Evolutionary conservation across 2,113 vertebrate genomes (phyloP).

Genomic region (Callocephalon fimbriatum): DNA sequence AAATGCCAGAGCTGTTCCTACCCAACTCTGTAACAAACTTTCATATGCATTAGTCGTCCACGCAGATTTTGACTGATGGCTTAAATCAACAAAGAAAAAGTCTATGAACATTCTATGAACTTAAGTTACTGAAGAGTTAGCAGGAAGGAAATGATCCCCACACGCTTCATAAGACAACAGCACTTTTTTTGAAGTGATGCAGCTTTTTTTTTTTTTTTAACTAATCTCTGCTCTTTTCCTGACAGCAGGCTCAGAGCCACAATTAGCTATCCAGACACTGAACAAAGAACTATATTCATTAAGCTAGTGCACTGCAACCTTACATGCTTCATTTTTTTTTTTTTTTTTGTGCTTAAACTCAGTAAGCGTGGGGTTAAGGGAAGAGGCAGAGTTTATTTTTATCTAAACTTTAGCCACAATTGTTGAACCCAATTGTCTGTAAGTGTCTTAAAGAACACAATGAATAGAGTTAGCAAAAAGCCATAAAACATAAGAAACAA

Average conservation of each 20-base stretch:
- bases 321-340: accelerated
- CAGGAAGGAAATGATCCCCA: not conserved
- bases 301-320: not conserved
- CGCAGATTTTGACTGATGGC: not conserved
- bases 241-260: not conserved
- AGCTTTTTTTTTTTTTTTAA: not conserved
- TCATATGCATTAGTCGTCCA: not conserved
- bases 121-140: not conserved
- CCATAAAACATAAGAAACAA: not conserved
- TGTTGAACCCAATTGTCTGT: not conserved
- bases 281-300: not conserved
- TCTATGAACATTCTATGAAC: not conserved
- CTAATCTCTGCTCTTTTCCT: not conserved
- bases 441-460: not conserved
- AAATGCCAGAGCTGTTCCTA: not conserved
- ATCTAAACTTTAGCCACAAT: not conserved
- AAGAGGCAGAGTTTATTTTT: not conserved
- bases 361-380: not conserved
- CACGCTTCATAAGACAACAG: not conserved
- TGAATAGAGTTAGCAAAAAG: not conserved
- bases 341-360: not conserved
- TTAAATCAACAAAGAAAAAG: not conserved
- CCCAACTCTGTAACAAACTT: not conserved
- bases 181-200: not conserved
- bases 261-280: not conserved